Evolutionary conservation across 1,140 invertebrate species (phyloP), one percentile per base, ranked within the genome.

Genomic region (Drosophila leontia): DNA sequence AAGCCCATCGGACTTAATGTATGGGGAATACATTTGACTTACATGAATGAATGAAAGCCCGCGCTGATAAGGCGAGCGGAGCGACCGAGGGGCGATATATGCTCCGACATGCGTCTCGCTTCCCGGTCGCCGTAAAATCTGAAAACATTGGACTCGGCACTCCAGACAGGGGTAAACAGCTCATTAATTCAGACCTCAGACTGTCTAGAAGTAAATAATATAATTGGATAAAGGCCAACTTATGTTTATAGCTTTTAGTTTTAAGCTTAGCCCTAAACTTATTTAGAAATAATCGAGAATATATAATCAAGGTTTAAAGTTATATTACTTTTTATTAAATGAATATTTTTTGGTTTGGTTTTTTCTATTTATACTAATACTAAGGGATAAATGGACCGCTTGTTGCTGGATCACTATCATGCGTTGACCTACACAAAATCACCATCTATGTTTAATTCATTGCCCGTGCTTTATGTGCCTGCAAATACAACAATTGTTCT

Each of bases 21-120:
- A 42, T 47, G 45, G 26, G 26, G 26, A 29, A 29, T 29, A 29
- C 26, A 78, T 78, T 81, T 78, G 78, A 85, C 82, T 85, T 85
- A 85, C 82, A 85, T 85, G 82, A 85, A 85, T 85, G 82, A 85
- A 85, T 85, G 82, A 85, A 81, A 71, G 62, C 77, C 51, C 57
- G 50, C 53, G 61, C 74, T 85, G 82, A 85, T 85, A 85, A 48
- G 47, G 47, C 17, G 1, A 44, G 42, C 17, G 32, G 32, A 48
- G 45, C 42, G 32, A 3, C 39, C 12, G n/a, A 32, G 44, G 44
- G 34, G 32, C 12, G 35, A 53, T 61, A 17, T 61, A 45, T 41
- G 62, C 35, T 59, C 57, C 55, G 41, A 19, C 32, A 47, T 26
- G 58, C n/a, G n/a, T 41, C 37, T n/a, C 23, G 47, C 47, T 48